Conservation (phyloP, 1,140 invertebrate species). For the Lepidostoma basale region DNA sequence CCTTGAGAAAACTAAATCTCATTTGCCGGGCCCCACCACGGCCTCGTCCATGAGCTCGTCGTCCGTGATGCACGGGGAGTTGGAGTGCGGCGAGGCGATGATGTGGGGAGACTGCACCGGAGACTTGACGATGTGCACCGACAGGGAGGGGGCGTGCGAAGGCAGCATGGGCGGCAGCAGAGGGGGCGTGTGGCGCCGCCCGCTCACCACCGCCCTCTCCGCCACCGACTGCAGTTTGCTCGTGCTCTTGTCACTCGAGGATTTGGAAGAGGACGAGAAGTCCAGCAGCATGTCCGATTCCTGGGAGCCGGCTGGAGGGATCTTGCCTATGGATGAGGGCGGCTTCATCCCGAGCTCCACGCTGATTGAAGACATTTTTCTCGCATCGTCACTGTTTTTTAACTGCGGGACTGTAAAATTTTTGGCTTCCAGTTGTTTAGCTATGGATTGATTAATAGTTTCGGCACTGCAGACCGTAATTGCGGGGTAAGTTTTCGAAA, state of each 20-base stretch:
- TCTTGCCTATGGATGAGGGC: conserved; percentile 52
- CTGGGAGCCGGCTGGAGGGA: conserved; percentile 62
- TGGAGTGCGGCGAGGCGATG: conserved; percentile 73
- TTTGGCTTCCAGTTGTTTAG: conserved; percentile 48
- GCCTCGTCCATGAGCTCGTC: conserved; percentile 91
- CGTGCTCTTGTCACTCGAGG: conserved; percentile 15
- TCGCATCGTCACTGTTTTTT: conserved; percentile 51
- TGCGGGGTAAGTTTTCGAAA: conserved; percentile 32
- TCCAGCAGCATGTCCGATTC: conserved; percentile 68
- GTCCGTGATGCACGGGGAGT: conserved; percentile 82
- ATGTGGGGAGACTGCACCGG: conserved; percentile 74
- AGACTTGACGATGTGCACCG: conserved; percentile 79
- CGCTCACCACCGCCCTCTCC: conserved; percentile 61
- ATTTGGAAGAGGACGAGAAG: conserved; percentile 64
- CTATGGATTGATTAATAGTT: conserved; percentile 37
- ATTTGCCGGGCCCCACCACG: conserved; percentile 71
- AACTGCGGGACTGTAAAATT: conserved; percentile 54
- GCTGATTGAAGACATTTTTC: conserved; percentile 32
- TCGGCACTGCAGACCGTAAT: conserved; percentile 40
- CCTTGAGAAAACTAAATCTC: conserved; percentile 43
- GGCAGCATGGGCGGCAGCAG: conserved; percentile 59
- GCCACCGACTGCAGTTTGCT: conserved; percentile 50
- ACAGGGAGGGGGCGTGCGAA: conserved; percentile 71
- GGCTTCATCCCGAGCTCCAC: conserved; percentile 58
- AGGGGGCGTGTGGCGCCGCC: conserved; percentile 48